Evolutionary conservation across 1,140 invertebrate species (phyloP).

Genomic region (Dendrolimus kikuchii): DNA sequence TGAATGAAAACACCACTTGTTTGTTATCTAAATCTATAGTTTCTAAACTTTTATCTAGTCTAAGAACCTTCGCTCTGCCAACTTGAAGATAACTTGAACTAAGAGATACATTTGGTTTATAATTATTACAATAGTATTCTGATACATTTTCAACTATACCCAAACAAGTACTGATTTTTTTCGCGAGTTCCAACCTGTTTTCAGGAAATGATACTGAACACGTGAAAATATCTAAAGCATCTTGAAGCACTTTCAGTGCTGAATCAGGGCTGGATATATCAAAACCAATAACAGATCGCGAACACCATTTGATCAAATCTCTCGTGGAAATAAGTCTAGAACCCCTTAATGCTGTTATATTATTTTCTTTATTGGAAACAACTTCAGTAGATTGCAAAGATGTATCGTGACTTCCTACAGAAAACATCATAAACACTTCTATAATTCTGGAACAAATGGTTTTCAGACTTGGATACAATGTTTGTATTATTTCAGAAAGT

Average conservation of each 20-base stretch:
- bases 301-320: constrained; percentile 95
- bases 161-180: constrained; percentile 84
- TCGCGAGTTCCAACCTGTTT: constrained; percentile 78
- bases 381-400: constrained; percentile 52
- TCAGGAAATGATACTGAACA: constrained; percentile 79
- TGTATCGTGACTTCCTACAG: constrained; percentile 76
- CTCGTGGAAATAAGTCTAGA: constrained; percentile 83
- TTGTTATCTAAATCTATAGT: constrained; percentile 57
- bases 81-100: constrained; percentile 47
- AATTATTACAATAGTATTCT: constrained; percentile 83
- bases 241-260: constrained; percentile 86
- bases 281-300: constrained; percentile 82
- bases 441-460: constrained; percentile 85
- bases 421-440: constrained; percentile 88
- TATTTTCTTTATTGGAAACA: constrained; percentile 35
- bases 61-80: constrained; percentile 55
- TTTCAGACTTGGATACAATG: constrained; percentile 80
- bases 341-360: constrained; percentile 58
- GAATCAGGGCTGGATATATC: constrained; percentile 82
- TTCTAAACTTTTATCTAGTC: constrained; percentile 54
- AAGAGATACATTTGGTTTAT: constrained; percentile 84
- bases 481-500: constrained; percentile 78
- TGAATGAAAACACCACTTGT: constrained; percentile 83
- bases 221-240: constrained; percentile 94
- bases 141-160: constrained; percentile 89